These are phyloP conservation scores for Sussaba pulchella DNA, from an alignment of 2,888 invertebrate genomes.

Conservation along the genomic window DNA sequence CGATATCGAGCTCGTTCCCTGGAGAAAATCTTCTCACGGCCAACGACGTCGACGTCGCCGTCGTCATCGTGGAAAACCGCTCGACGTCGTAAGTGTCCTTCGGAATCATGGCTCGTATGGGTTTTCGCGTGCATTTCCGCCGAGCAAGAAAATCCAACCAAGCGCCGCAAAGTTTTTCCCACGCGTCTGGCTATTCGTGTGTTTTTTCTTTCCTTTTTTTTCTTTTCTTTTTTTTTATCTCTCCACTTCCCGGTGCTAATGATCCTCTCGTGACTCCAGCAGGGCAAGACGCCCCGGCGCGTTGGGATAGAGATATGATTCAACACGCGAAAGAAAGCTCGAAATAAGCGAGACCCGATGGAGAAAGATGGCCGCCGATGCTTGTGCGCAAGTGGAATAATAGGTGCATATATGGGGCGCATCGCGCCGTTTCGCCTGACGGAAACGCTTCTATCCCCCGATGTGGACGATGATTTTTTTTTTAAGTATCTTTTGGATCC, in stretches of 20 bases:
- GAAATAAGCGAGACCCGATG: slow-evolving; percentile 30
- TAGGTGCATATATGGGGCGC: no score
- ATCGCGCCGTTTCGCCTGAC: no score
- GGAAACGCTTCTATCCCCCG: no score
- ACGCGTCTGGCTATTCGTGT: slow-evolving; percentile 32
- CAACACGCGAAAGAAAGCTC: slow-evolving; percentile 33
- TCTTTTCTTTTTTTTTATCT: no score
- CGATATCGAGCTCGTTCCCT: slow-evolving; percentile 12
- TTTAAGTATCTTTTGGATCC: no score
- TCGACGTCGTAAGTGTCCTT: slow-evolving; percentile 15
- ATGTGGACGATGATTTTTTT: no score
- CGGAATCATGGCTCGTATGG: slow-evolving; percentile 14
- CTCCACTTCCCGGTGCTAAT: slow-evolving; percentile 55
- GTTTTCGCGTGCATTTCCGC: background rate
- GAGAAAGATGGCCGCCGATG: slow-evolving; percentile 20
- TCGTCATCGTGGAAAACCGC: slow-evolving; percentile 14
- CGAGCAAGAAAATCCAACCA: slow-evolving; percentile 29
- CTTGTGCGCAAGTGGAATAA: background rate
- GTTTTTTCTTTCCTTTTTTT: slow-evolving; percentile 55
- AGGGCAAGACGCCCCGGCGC: slow-evolving; percentile 18
- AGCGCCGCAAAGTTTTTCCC: slow-evolving; percentile 13
- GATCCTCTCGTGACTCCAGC: slow-evolving; percentile 47
- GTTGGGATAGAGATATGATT: slow-evolving; percentile 50
- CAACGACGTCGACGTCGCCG: no score
- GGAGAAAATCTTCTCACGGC: background rate